Base-by-base conservation (phyloP, 2,113 vertebrate species). In the Hyperopisus bebe region DNA sequence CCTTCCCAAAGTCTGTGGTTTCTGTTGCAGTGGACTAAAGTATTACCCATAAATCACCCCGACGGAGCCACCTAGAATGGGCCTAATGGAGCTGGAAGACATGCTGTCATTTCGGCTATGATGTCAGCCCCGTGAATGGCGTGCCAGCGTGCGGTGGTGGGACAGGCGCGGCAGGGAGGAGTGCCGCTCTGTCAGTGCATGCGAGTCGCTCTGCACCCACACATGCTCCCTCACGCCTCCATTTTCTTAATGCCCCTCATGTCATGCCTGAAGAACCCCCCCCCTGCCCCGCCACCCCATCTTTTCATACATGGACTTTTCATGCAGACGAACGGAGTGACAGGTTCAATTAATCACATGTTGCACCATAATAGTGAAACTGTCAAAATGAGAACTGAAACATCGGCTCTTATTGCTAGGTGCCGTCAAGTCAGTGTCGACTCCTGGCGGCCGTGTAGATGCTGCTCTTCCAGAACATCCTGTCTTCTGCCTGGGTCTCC, bases 21-120 rank as follows among this genome's bases (percentile, higher is more conserved):
- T 91, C 55, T 91, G 93, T 92, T 93, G 93, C 93, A 93, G 93
- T 92, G 90, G 92, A 94, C 93, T 92, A 92, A 94, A 95, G 95
- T 92, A 93, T 94, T 94, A 95, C 93, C 94, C 95, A 95, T 96
- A 96, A 96, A 95, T 95, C 95, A 93, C 35, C 93, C 92, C 74
- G 87, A 92, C 93, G 95, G 95, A 95, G 95, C 95, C 95, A 95
- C 94, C 94, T 95, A 95, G 94, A 95, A 96, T 95, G 94, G 95
- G 91, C 87, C 93, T 96, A 96, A 96, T 96, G 91, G 93, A 92
- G 92, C 93, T 95, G 93, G 94, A 96, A 95, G 95, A 96, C 96
- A 93, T 95, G 95, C 94, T 95, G 95, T 96, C 96, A 96, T 95
- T 93, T 89, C 92, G 92, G 92, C 93, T 92, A 95, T 96, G 95